These are phyloP conservation scores for Epirrhoe tristata DNA, from an alignment of 2,888 invertebrate species.

Conservation along the genomic window DNA sequence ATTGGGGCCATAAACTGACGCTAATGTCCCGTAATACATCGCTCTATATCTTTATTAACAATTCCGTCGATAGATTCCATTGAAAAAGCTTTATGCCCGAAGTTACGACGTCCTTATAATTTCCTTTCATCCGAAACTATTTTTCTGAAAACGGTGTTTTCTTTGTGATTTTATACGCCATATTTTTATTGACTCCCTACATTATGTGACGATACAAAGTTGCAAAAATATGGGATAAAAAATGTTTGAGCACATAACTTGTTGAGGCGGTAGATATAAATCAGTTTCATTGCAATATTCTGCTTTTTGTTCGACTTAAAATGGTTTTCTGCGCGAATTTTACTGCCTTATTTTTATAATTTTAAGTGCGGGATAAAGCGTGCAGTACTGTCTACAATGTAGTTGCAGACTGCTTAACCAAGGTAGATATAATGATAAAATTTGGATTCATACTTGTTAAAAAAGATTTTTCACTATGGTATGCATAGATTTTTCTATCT, in stretches of 20 bases:
- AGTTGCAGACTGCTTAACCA: constrained; percentile 17
- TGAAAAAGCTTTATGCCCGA: constrained; percentile 78
- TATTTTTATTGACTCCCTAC: constrained; percentile 76
- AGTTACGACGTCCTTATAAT: constrained; percentile 81
- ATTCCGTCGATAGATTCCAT: constrained; percentile 78
- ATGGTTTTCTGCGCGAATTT: constrained; percentile 67
- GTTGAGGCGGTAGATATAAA: constrained; percentile 76
- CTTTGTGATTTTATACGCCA: constrained; percentile 82
- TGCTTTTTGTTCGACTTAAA: constrained; percentile 66
- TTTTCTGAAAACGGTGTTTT: constrained; percentile 83
- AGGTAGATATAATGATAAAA: background rate
- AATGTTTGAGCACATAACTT: constrained; percentile 68
- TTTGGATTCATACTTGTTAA: background rate
- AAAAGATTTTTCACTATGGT: too few species aligned
- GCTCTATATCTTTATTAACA: constrained; percentile 85
- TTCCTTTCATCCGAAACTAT: constrained; percentile 81
- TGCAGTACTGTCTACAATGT: constrained; percentile 65
- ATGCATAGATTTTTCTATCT: too few species aligned
- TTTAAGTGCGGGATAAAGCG: constrained; percentile 62
- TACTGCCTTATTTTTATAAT: constrained; percentile 69
- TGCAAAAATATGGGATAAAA: constrained; percentile 75
- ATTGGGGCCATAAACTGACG: constrained; percentile 72
- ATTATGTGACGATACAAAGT: constrained; percentile 68
- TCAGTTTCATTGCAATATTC: constrained; percentile 62
- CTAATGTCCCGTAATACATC: constrained; percentile 81